phyloP scores from a whole-genome alignment of 2,797 vertebrate genomes.

The Parauchenoglanis ngamensis region DNA sequence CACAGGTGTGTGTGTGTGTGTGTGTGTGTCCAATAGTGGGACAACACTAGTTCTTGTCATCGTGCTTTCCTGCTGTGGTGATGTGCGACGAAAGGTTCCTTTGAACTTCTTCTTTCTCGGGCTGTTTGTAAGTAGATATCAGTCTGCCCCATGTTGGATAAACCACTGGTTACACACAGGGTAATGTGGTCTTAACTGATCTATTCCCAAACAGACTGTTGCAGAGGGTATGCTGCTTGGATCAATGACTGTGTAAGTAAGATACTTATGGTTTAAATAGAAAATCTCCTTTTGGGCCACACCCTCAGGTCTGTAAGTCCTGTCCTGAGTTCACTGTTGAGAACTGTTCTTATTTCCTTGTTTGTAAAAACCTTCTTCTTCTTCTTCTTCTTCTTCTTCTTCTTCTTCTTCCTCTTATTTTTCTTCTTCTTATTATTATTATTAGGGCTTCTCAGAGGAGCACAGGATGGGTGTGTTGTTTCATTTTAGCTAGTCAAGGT shows the following conservation, averaged over 20 bases:
- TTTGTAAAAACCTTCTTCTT: not conserved
- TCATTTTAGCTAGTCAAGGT: not conserved
- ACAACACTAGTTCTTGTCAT: conserved; percentile 68
- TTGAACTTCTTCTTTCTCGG: conserved; percentile 82
- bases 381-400: not conserved
- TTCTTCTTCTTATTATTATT: not conserved
- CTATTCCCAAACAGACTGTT: conserved; percentile 68
- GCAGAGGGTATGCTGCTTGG: conserved; percentile 80
- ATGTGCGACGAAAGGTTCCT: conserved; percentile 78
- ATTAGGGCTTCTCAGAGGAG: not conserved
- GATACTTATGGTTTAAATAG: not conserved
- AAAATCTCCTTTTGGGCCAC: not conserved
- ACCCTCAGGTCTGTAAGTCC: not conserved
- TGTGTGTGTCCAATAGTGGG: conserved; percentile 62
- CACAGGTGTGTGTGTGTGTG: not conserved
- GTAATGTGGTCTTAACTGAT: conserved; percentile 11
- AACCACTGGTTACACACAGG: not conserved
- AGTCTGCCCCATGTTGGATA: not conserved
- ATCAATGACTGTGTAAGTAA: conserved; percentile 77
- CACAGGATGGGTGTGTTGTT: not conserved
- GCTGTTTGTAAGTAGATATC: conserved; percentile 83
- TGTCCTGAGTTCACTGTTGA: not conserved
- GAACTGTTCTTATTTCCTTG: not conserved
- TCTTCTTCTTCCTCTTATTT: not conserved
- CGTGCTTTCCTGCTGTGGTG: conserved; percentile 76